A percentile compares a stretch with the other conserved stretches of the same genome.
These are phyloP conservation scores for Herpetotheres cachinnans DNA, from an alignment of 2,113 vertebrate species.

Conservation along the genomic window DNA sequence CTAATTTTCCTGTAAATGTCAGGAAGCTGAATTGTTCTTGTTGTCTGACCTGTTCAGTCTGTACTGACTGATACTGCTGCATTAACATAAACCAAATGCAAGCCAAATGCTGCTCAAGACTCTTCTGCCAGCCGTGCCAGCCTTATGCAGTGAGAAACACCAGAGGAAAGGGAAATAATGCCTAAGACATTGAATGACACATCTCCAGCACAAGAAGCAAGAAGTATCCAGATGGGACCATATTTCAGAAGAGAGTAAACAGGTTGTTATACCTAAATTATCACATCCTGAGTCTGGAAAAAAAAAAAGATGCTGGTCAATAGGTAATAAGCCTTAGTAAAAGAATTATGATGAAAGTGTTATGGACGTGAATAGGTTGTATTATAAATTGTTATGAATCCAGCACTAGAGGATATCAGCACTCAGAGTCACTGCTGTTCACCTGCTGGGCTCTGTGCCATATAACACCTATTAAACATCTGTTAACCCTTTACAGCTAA, in stretches of 20 bases:
- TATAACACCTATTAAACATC: neutral
- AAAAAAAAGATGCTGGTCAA: neutral
- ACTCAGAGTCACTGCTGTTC: neutral
- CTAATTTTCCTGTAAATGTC: neutral
- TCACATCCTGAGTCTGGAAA: neutral
- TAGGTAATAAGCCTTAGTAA: neutral
- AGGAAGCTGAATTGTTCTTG: neutral
- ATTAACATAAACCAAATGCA: neutral
- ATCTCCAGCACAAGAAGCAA: neutral
- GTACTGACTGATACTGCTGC: neutral
- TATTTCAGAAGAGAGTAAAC: neutral
- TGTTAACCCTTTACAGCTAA: neutral
- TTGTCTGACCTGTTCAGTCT: neutral
- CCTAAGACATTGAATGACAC: neutral
- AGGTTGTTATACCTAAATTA: neutral
- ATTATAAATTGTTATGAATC: neutral
- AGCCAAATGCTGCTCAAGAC: neutral
- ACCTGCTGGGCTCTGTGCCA: neutral
- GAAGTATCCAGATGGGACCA: neutral
- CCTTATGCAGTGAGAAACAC: neutral
- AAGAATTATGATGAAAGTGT: neutral
- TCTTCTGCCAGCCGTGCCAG: neutral
- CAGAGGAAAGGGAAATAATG: neutral
- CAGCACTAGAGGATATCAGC: neutral
- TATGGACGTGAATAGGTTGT: neutral